phyloP scores from a whole-genome alignment of 92 coral and sea anemone genomes.

The Zoanthus sociatus region DNA sequence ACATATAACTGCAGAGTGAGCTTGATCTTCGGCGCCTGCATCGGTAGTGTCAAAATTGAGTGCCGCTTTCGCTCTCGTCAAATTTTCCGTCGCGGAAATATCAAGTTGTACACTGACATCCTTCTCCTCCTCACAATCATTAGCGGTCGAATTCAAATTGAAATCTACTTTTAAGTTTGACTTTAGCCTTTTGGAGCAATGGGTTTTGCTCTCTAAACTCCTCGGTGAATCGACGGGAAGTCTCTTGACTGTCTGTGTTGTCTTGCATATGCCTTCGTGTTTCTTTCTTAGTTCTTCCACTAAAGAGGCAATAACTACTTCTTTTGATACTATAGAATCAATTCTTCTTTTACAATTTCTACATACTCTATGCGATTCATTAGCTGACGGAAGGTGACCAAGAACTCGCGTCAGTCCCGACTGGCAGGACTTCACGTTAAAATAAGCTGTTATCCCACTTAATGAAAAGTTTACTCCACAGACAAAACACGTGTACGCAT shows the following conservation, averaged over 20 bases:
- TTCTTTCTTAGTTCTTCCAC: not conserved
- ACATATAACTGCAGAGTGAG: not conserved
- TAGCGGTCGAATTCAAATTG: not conserved
- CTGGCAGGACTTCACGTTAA: not conserved
- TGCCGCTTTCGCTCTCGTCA: not conserved
- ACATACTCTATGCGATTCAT: not conserved
- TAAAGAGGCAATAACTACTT: not conserved
- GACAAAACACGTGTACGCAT: not conserved
- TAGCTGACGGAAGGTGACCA: not conserved
- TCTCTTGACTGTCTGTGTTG: not conserved
- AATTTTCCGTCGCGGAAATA: not conserved
- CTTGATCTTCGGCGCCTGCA: not conserved
- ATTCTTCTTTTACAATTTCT: not conserved
- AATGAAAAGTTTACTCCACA: not conserved
- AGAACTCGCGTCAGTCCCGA: not conserved
- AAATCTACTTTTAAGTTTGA: not conserved
- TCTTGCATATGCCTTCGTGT: not conserved
- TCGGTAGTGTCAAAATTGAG: not conserved
- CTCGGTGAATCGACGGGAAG: not conserved
- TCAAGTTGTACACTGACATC: not conserved
- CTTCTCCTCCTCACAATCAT: not conserved
- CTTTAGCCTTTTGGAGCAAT: not conserved
- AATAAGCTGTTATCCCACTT: not conserved
- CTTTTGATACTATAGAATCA: not conserved
- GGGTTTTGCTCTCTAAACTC: not conserved